Evolutionary conservation across 2,113 vertebrate genomes (phyloP).

Genomic region (Boulengeromyrus knoepffleri): DNA sequence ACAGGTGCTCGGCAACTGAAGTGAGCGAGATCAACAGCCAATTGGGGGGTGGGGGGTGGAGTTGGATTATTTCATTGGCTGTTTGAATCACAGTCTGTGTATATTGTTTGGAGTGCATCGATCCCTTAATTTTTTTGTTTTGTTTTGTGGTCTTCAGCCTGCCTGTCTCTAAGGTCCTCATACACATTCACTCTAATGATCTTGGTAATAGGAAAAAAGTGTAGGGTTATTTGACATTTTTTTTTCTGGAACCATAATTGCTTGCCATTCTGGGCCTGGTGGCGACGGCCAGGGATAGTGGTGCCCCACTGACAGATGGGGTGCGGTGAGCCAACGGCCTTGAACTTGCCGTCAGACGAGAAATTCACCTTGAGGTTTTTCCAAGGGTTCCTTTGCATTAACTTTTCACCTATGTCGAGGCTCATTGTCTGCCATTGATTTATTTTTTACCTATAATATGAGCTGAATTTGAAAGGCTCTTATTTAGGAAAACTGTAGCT

Average conservation of each 20-base stretch:
- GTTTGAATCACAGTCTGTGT: not conserved
- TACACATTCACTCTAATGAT: not conserved
- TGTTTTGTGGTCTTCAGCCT: not conserved
- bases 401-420: not conserved
- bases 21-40: not conserved
- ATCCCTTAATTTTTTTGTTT: not conserved
- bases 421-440: not conserved
- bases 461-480: not conserved
- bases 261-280: not conserved
- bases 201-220: not conserved
- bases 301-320: not conserved
- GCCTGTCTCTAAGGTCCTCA: not conserved
- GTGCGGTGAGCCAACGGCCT: not conserved
- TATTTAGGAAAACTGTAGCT: not conserved
- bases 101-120: not conserved
- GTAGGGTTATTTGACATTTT: not conserved
- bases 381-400: not conserved
- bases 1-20: not conserved
- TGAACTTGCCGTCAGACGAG: not conserved
- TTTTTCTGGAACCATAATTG: not conserved
- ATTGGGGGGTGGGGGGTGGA: not conserved
- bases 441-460: not conserved
- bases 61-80: not conserved
- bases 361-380: not conserved
- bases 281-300: not conserved